Evolutionary conservation across 2,113 vertebrate species (phyloP).

Genomic region (Urocolius indicus): DNA sequence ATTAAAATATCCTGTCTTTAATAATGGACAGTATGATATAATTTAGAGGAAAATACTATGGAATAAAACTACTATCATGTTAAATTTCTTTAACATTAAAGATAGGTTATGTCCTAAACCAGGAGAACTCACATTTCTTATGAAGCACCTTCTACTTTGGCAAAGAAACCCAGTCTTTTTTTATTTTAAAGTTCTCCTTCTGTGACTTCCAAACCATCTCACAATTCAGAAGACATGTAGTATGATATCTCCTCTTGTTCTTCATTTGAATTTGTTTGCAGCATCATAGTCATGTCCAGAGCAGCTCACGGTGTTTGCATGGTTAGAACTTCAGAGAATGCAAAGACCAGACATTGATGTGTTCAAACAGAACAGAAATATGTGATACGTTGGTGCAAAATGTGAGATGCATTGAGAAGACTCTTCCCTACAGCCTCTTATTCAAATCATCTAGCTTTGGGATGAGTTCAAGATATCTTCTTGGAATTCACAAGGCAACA

Average conservation of each 20-base stretch:
- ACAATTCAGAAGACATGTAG: neutral
- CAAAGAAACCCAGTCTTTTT: neutral
- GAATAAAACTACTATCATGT: neutral
- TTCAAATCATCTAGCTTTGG: neutral
- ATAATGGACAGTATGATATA: neutral
- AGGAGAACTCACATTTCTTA: neutral
- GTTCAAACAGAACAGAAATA: neutral
- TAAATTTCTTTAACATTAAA: neutral
- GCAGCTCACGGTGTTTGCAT: neutral
- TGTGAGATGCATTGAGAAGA: neutral
- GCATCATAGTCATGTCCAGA: rapidly evolving
- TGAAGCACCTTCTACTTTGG: neutral
- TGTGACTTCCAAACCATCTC: neutral
- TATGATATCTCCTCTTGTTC: neutral
- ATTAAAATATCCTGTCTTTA: neutral
- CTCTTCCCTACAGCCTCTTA: neutral
- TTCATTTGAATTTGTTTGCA: neutral
- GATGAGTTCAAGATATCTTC: neutral
- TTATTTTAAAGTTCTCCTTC: neutral
- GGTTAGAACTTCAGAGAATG: neutral
- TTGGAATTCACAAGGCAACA: neutral
- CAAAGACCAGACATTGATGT: neutral
- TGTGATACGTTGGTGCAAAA: neutral
- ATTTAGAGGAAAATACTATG: neutral
- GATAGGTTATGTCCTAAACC: neutral